Evolutionary conservation across 2,797 vertebrate genomes (phyloP).

Genomic region (Peromyscus attwateri): DNA sequence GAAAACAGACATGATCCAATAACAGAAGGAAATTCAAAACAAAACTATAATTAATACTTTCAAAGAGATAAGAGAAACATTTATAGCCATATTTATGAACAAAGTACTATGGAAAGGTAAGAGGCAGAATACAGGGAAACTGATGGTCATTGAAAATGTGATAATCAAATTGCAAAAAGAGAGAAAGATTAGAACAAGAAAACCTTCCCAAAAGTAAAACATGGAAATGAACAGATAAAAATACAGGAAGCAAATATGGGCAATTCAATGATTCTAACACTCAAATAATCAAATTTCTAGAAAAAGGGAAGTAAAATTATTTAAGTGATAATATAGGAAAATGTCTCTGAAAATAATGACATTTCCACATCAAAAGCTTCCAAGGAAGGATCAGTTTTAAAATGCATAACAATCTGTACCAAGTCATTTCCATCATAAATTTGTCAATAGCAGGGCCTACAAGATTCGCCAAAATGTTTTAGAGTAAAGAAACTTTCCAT

Average conservation of each 20-base stretch:
- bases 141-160: not conserved
- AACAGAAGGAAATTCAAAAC: constrained; percentile 43
- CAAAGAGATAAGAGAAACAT: constrained; percentile 6
- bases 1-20: not conserved
- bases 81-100: not conserved
- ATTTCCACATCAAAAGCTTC: not conserved
- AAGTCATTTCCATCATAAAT: not conserved
- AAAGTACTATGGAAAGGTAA: not conserved
- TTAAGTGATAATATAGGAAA: constrained; percentile 1
- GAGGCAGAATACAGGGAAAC: not conserved
- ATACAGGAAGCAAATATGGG: not conserved
- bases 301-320: not conserved
- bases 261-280: not conserved
- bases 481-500: not conserved
- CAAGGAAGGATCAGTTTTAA: constrained; percentile 18
- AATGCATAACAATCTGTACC: not conserved
- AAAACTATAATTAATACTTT: constrained; percentile 21
- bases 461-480: not conserved
- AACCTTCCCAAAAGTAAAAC: constrained; percentile 8
- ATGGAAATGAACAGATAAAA: constrained; percentile 34
- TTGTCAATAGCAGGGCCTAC: not conserved
- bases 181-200: constrained; percentile 9
- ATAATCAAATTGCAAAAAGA: not conserved
- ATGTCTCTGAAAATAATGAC: constrained; percentile 11
- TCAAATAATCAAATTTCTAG: not conserved